Base-by-base conservation (phyloP, 2,888 invertebrate species). In the Tipula helvola region DNA sequence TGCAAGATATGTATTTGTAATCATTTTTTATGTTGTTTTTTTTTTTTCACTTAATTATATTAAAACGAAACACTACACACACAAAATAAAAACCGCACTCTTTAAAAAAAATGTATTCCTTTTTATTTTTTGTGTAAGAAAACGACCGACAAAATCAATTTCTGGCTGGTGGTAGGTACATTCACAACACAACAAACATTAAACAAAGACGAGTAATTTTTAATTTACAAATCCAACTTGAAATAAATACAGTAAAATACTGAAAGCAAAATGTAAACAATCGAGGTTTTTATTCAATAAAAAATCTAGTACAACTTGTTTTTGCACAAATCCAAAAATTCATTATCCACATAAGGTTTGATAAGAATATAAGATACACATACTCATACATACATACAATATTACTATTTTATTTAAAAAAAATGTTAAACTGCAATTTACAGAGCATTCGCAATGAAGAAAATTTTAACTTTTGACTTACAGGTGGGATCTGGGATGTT, bases 1-100 rank as follows among this genome's bases (percentile, higher is more conserved):
- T 91, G 96, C 93, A 91, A 95, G 93, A 92, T 95, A 96, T 91
- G 95, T 84, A 84, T 84, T 84, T 84, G 84, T 84, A n/a, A 84
- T 39, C 84, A 84, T 84, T 84, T 36, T 84, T 39, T 84, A 39
- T 84, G 39, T 39, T 39, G 0, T 0, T 39, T 39, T n/a, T n/a
- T n/a, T n/a, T n/a, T 39, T 39, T 39, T 39, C n/a, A 28, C 28
- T 71, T 71, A 71, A 52, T 52, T 71, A 28, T n/a, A 18, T 10
- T 12, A 71, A 71, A 52, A 16, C 52, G 8, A 52, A 52, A 71
- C 7, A 71, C 28, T 10, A 8, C 10, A 71, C 28, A 71, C 71
- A 71, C n/a, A 52, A 52, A 44, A n/a, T 16, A 52, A 52, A 16
- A 71, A 71, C 1, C 10, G 28, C 71, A 71, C 71, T 5, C 16